Evolutionary conservation across 2,797 vertebrate genomes (phyloP), one percentile per base, ranked within the genome.

Genomic region (Vireo griseus): DNA sequence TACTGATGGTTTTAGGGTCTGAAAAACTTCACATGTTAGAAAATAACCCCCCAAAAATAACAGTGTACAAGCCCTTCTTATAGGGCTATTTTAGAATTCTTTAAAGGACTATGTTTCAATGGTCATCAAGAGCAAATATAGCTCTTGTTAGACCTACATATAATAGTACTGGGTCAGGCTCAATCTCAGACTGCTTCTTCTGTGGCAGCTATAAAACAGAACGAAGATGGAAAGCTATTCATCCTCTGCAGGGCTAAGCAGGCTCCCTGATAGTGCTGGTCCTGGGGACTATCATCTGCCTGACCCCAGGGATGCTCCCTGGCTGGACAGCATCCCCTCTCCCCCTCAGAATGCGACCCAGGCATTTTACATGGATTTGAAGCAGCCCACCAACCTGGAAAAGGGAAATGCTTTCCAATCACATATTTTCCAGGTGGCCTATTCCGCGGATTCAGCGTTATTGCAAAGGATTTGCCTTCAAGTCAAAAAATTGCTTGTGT

Each of bases 381-480:
- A 85, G 11, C 55, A 78, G 62, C 73, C 79, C 58, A 78, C 37
- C 67, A 88, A 17, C 9, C 69, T 63, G 66, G 59, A 73, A 92
- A 88, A 71, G 76, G 66, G 26, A 86, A 91, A 75, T 33, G 62
- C 69, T 94, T 92, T 90, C 89, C 79, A 73, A 26, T 13, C 90
- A 57, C 35, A 44, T 54, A 40, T 94, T 96, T 96, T 96, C 90
- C 94, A 95, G 52, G 85, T 90, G 95, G 69, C 26, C 45, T 91
- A 0, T 81, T 86, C 90, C 92, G 95, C 59, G 13, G 77, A 79
- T 45, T 90, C 82, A 95, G 90, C 28, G 0, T 39, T 95, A 82
- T 40, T 88, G 90, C 59, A n/a, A 63, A 88, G 39, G 69, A 47
- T 86, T 92, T 95, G 67, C 87, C 85, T 91, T 71, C 44, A 18